Conservation (phyloP, 2,797 vertebrate genomes). For the Periparus ater region DNA sequence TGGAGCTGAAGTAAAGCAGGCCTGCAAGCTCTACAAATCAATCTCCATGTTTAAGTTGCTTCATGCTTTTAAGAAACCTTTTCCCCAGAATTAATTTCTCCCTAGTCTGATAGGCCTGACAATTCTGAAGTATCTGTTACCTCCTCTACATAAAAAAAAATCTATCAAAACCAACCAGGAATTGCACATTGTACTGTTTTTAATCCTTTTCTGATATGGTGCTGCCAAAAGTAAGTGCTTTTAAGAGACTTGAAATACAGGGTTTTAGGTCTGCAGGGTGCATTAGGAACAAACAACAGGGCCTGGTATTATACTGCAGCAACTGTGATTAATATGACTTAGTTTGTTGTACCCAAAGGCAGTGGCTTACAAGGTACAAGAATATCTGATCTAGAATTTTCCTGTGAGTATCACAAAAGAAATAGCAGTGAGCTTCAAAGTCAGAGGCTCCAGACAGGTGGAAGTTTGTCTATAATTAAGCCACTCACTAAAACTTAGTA, state of each 20-base stretch:
- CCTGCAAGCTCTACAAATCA: slow-evolving; percentile 49
- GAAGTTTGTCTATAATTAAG: not conserved
- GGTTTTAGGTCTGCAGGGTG: not conserved
- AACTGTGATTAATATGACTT: not conserved
- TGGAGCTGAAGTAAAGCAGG: slow-evolving; percentile 62
- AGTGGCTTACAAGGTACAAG: not conserved
- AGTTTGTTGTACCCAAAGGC: not conserved
- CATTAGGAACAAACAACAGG: not conserved
- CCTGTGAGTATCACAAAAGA: not conserved
- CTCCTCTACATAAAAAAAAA: slow-evolving; percentile 20
- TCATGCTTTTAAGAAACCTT: slow-evolving; percentile 41
- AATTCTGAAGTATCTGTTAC: slow-evolving; percentile 44
- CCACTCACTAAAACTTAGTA: not conserved
- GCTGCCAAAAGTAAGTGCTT: slow-evolving; percentile 19
- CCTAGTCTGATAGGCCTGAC: slow-evolving; percentile 30
- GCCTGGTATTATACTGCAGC: not conserved
- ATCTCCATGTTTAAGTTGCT: slow-evolving; percentile 15
- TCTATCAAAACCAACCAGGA: slow-evolving; percentile 1
- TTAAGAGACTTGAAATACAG: not conserved
- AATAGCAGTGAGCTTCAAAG: not conserved
- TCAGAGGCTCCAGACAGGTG: not conserved
- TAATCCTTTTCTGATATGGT: not conserved
- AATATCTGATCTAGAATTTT: not conserved
- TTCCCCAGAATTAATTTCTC: slow-evolving; percentile 36
- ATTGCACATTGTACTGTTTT: not conserved